These are phyloP conservation scores for Magallana gigas DNA, from an alignment of 1,140 invertebrate species.

Conservation along the genomic window DNA sequence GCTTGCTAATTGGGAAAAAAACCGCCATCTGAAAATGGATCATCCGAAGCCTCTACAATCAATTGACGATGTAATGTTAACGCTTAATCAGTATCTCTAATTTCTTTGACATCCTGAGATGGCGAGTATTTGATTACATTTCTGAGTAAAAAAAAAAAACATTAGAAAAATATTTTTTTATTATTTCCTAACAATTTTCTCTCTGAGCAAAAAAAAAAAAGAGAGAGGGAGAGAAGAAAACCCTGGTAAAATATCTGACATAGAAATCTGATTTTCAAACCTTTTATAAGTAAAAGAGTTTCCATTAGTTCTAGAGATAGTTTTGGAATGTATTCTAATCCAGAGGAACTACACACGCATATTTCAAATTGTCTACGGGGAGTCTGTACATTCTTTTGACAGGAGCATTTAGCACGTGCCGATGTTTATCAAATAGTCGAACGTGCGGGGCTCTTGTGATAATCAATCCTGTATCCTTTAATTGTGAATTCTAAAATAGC, in stretches of 20 bases:
- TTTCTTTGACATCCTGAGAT: too few relatives aligned
- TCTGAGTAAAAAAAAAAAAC: too few relatives aligned
- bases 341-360: constrained; percentile 5
- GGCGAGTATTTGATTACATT: too few relatives aligned
- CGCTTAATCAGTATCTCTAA: too few relatives aligned
- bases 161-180: too few relatives aligned
- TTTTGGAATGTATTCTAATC: constrained; percentile 10
- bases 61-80: too few relatives aligned
- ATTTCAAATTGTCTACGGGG: constrained; percentile 8
- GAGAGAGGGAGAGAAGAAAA: too few relatives aligned
- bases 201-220: too few relatives aligned
- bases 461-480: constrained; percentile 64
- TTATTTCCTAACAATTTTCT: too few relatives aligned
- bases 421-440: constrained; percentile 58
- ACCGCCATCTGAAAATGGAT: too few relatives aligned
- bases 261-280: not conserved
- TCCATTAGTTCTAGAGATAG: not conserved
- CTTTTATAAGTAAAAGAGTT: not conserved
- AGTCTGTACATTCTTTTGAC: constrained; percentile 14
- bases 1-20: not conserved
- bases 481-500: constrained; percentile 69
- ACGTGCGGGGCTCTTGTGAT: constrained; percentile 57
- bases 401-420: constrained; percentile 25
- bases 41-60: too few relatives aligned
- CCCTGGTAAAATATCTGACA: not conserved